These are phyloP conservation scores for Thunnus maccoyii DNA, from an alignment of 2,113 vertebrate genomes.

Conservation along the genomic window DNA sequence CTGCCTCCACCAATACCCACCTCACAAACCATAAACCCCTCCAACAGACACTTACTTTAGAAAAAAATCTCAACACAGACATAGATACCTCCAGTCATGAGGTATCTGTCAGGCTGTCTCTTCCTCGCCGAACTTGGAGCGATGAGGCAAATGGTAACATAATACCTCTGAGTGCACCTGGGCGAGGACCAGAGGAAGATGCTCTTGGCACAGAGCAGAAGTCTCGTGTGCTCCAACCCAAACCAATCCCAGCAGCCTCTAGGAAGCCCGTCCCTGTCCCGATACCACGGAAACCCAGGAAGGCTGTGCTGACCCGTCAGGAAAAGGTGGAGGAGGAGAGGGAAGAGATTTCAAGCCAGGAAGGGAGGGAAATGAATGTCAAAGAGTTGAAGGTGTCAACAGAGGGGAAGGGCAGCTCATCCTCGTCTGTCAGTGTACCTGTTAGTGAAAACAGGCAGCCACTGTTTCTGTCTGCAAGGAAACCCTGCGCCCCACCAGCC, in stretches of 20 bases:
- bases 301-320: slow-evolving; percentile 83
- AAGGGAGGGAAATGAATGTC: slow-evolving; percentile 68
- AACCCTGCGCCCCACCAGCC: slow-evolving; percentile 52
- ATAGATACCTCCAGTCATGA: not conserved
- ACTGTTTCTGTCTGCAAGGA: slow-evolving; percentile 42
- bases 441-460: slow-evolving; percentile 21
- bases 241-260: slow-evolving; percentile 65
- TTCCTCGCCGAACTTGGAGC: slow-evolving; percentile 45
- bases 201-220: slow-evolving; percentile 60
- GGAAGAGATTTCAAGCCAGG: slow-evolving; percentile 78
- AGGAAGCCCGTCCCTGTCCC: slow-evolving; percentile 87
- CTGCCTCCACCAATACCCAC: not conserved
- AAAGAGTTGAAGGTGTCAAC: slow-evolving; percentile 62
- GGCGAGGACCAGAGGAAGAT: slow-evolving; percentile 32
- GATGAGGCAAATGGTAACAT: slow-evolving; percentile 40
- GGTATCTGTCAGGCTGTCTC: not conserved
- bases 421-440: slow-evolving; percentile 66
- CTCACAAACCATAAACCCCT: slow-evolving; percentile 25
- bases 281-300: slow-evolving; percentile 87
- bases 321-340: slow-evolving; percentile 87
- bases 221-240: slow-evolving; percentile 75
- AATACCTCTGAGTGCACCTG: slow-evolving; percentile 13
- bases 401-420: slow-evolving; percentile 62
- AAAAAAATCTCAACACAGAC: slow-evolving; percentile 33
- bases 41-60: slow-evolving; percentile 5